A percentile compares a stretch with the other conserved stretches of the same genome.
Conservation (phyloP, 2,113 vertebrate species). For the Myiopsitta monachus region DNA sequence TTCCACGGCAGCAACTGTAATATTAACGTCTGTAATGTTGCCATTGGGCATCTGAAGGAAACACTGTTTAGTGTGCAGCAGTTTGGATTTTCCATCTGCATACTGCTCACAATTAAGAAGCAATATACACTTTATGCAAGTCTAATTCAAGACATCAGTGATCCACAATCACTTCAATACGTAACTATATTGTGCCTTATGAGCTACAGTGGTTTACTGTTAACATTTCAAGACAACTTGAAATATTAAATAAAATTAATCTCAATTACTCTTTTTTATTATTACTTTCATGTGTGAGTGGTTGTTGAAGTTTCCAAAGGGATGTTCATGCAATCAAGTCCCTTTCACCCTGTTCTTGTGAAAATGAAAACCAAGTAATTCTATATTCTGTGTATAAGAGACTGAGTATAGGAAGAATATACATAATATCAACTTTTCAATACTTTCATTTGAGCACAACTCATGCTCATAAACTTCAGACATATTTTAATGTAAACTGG, state of each 20-base stretch:
- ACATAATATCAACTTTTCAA: neutral
- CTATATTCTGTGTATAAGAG: neutral
- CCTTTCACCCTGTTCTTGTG: neutral
- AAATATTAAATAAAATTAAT: neutral
- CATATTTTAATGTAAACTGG: neutral
- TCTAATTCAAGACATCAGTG: neutral
- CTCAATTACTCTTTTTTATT: neutral
- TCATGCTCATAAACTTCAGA: neutral
- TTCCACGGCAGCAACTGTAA: neutral
- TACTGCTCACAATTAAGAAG: neutral
- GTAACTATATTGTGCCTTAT: neutral
- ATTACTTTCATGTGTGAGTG: neutral
- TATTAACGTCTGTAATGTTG: neutral
- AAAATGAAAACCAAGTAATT: neutral
- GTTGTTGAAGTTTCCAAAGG: neutral
- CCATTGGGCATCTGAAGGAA: neutral
- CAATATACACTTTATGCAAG: fast-evolving
- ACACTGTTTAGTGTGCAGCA: neutral
- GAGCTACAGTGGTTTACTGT: neutral
- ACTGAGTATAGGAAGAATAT: neutral
- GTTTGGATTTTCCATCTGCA: neutral
- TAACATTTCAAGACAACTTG: neutral
- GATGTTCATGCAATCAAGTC: neutral
- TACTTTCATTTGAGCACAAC: neutral
- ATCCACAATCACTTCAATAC: neutral